Base-by-base conservation (phyloP, 2,888 invertebrate species). In the Diplolepis rosae region DNA sequence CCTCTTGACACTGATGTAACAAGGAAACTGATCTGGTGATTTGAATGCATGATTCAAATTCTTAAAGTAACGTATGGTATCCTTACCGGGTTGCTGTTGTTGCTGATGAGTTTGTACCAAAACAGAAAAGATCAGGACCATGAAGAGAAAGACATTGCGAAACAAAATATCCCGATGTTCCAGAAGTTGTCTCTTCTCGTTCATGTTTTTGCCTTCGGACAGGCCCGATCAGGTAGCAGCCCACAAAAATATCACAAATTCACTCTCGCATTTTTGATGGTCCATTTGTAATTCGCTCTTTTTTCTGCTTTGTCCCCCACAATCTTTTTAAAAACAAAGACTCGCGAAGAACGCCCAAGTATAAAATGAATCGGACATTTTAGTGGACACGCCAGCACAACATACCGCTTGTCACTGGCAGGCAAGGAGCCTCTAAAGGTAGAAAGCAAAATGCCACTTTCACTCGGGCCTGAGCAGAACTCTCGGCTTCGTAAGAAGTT, bases 391-490 rank as follows among this genome's bases (percentile, higher is more conserved):
- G 56, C 69, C 74, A 68, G 68, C 68, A 69, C 74, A 74, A 74
- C 74, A 75, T 77, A 72, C 73, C 71, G 77, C 73, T 75, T 69
- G 73, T 71, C 71, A 77, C 74, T 75, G 73, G 61, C 35, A 35
- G 61, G 61, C 61, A 24, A 72, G 67, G 71, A 68, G 68, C 68
- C 54, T 74, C 45, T 68, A 75, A 76, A 82, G 83, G 82, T 88
- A 88, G 88, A 88, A 88, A 88, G 88, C 88, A 88, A 88, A 87
- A 88, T 87, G 83, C 82, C 82, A 87, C 88, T 88, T 88, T 88
- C 88, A 88, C 88, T 88, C 79, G 78, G 71, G 78, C 22, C 32
- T 13, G 32, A 79, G 80, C 18, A 11, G 35, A 50, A 39, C 69
- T 71, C 73, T 68, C 68, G 68, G 71, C 71, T 74, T 52, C 56